phyloP scores from a whole-genome alignment of 2,797 vertebrate genomes.

The Eidolon dupreanum region DNA sequence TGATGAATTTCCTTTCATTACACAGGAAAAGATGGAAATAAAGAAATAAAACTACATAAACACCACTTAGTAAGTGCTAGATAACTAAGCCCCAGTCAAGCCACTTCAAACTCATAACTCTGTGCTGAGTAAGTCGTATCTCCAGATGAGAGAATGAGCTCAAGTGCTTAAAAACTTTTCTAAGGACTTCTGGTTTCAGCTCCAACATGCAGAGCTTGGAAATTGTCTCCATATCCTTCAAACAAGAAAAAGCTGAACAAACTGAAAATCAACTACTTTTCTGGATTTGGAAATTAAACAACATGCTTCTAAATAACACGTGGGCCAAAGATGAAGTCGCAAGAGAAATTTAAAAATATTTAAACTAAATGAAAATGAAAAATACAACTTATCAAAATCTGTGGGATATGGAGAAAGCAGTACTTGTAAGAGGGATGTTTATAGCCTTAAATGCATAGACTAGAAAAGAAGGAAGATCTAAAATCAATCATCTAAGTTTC shows the following conservation, averaged over 20 bases:
- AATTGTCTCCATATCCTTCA: background rate
- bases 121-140: background rate
- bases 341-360: background rate
- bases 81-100: background rate
- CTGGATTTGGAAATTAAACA: conserved; percentile 26
- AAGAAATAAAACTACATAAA: background rate
- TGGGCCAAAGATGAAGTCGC: background rate
- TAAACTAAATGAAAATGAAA: conserved; percentile 18
- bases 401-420: background rate
- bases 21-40: background rate
- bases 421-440: background rate
- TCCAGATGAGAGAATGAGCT: background rate
- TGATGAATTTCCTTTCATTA: background rate
- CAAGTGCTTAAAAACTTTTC: background rate
- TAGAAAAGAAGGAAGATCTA: background rate
- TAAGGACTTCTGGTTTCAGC: background rate
- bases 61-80: background rate
- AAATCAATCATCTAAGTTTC: background rate
- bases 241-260: background rate
- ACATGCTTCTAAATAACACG: background rate
- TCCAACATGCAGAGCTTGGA: background rate
- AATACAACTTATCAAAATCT: background rate
- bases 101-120: background rate
- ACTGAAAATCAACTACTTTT: background rate
- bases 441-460: background rate